These are phyloP conservation scores for Drosophila elegans DNA, from an alignment of 1,140 invertebrate genomes.

Conservation along the genomic window DNA sequence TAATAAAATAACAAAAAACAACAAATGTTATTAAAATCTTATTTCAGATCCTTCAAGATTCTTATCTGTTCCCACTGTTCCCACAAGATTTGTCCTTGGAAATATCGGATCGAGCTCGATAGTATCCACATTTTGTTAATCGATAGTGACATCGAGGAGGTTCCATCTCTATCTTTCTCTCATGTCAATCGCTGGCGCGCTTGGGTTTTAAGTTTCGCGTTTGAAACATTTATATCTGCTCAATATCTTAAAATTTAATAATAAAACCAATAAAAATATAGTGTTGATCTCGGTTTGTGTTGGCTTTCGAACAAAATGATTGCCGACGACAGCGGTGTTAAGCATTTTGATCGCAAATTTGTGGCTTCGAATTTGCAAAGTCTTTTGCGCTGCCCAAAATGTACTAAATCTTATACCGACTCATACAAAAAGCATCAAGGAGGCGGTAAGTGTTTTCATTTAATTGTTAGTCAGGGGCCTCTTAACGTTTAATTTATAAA, in stretches of 20 bases:
- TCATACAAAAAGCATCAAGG: background rate
- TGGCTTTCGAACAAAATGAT: conserved; percentile 13
- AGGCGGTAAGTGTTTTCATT: conserved; percentile 13
- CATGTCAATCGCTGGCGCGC: background rate
- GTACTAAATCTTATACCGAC: conserved; percentile 29
- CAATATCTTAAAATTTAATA: background rate
- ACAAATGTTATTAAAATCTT: background rate
- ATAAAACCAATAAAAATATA: background rate
- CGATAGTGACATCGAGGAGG: background rate
- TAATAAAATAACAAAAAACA: background rate
- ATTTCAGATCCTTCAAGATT: background rate
- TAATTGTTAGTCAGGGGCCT: background rate
- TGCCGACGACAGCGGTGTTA: conserved; percentile 29
- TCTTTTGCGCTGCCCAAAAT: conserved; percentile 62
- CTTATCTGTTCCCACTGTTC: too few species aligned
- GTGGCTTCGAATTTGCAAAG: conserved; percentile 56
- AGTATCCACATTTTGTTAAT: background rate
- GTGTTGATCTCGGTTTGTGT: background rate
- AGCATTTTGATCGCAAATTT: conserved; percentile 69
- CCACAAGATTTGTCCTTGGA: too few species aligned
- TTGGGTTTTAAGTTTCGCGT: background rate
- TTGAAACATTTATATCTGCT: background rate
- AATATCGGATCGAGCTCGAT: background rate
- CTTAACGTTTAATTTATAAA: background rate
- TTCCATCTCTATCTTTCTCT: background rate